Conservation (phyloP, 2,888 invertebrate genomes). For the Notocelia uddmanniana region DNA sequence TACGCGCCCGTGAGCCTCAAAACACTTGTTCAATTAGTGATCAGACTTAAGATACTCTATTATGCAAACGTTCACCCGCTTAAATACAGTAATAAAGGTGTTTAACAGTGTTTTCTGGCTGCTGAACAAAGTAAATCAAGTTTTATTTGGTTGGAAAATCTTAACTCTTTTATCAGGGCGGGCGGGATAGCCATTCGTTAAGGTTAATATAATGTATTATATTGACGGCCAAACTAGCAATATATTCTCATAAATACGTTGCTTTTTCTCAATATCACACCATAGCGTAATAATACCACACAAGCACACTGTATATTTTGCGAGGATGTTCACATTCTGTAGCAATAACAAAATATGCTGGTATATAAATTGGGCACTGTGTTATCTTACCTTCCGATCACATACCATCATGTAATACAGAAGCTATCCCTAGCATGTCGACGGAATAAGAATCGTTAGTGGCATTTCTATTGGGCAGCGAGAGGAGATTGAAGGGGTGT, state of each 20-base stretch:
- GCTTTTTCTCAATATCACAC: too few relatives aligned
- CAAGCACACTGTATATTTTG: background rate
- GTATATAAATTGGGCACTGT: background rate
- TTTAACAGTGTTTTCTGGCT: constrained; percentile 38
- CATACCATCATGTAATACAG: constrained; percentile 5
- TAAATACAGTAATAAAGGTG: constrained; percentile 39
- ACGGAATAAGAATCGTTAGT: constrained; percentile 30
- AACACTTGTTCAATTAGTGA: constrained; percentile 85
- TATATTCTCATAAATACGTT: background rate
- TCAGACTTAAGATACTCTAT: constrained; percentile 76
- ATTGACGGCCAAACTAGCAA: background rate
- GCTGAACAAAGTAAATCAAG: constrained; percentile 13
- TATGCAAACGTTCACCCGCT: constrained; percentile 60
- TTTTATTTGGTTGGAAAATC: constrained; percentile 8
- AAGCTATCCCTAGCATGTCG: constrained; percentile 12
- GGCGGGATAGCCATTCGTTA: background rate
- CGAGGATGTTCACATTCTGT: background rate
- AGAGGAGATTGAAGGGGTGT: constrained; percentile 63
- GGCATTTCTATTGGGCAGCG: constrained; percentile 48
- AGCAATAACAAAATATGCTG: background rate
- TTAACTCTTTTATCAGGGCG: background rate
- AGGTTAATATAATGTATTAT: background rate
- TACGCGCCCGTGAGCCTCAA: constrained; percentile 76
- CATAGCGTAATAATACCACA: too few relatives aligned
- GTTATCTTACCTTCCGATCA: background rate